These are phyloP conservation scores for Kryphioiulus occultus DNA, from an alignment of 2,888 invertebrate genomes.

Conservation along the genomic window DNA sequence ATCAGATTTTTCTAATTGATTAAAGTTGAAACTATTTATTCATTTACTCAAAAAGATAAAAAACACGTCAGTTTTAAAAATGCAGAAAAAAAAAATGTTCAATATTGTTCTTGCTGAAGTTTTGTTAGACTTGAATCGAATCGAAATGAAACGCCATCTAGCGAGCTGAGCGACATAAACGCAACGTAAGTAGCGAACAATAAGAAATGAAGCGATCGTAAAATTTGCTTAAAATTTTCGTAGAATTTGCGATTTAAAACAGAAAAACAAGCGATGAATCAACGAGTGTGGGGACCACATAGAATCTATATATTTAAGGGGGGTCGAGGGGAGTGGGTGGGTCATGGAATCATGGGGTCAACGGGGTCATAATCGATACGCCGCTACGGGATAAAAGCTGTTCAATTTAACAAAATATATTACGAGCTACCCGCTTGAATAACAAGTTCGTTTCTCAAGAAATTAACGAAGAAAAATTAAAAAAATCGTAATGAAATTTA, in stretches of 20 bases:
- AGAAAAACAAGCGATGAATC: not conserved
- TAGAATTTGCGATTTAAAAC: not conserved
- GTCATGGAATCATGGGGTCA: not conserved
- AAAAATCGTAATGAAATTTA: constrained; percentile 13
- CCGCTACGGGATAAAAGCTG: constrained; percentile 14
- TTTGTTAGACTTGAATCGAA: no score
- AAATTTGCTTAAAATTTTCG: not conserved
- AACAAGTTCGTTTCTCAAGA: not conserved
- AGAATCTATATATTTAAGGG: not conserved
- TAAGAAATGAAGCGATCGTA: not conserved
- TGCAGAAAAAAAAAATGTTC: no score
- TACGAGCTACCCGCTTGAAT: not conserved
- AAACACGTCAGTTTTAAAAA: no score
- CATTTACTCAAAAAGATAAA: no score
- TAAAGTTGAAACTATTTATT: no score
- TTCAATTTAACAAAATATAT: constrained; percentile 21
- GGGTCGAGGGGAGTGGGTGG: not conserved
- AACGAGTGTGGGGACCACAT: constrained; percentile 2
- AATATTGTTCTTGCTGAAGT: no score
- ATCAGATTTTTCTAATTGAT: no score
- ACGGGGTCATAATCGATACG: not conserved
- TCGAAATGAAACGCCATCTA: no score
- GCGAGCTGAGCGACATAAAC: not conserved
- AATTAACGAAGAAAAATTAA: constrained; percentile 1
- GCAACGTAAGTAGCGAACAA: not conserved